These are phyloP conservation scores for Progne subis DNA, from an alignment of 2,113 vertebrate genomes.

Conservation along the genomic window DNA sequence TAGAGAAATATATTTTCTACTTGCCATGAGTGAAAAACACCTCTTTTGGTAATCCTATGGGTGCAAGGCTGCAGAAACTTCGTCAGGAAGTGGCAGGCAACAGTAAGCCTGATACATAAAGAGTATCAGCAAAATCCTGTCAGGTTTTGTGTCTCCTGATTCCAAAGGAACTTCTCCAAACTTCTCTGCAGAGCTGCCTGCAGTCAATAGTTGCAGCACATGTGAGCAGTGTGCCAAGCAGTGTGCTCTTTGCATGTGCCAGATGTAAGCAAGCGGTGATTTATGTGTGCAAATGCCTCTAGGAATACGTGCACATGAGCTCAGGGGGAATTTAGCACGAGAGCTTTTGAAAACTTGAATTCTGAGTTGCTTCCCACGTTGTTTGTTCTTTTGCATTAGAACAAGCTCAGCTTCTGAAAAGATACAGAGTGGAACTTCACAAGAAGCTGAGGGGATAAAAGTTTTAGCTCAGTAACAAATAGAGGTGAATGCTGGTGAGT, in stretches of 20 bases:
- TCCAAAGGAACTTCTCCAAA: background rate
- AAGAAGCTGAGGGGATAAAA: background rate
- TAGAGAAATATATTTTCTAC: background rate
- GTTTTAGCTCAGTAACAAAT: background rate
- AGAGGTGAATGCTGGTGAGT: conserved; percentile 6
- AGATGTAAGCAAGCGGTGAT: background rate
- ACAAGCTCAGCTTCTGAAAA: conserved; percentile 6
- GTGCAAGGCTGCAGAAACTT: background rate
- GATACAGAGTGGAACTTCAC: background rate
- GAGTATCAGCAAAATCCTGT: background rate
- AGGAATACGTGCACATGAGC: background rate
- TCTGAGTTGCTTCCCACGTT: background rate
- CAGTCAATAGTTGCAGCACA: background rate
- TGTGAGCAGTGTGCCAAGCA: background rate
- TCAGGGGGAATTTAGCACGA: background rate
- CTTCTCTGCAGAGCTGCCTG: background rate
- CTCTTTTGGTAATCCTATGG: background rate
- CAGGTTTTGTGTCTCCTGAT: background rate
- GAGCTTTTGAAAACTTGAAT: background rate
- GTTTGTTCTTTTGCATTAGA: background rate
- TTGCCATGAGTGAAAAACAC: background rate
- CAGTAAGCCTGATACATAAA: background rate
- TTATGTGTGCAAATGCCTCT: background rate
- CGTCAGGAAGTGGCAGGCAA: background rate
- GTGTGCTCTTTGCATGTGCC: background rate